Evolutionary conservation across 1,140 invertebrate species (phyloP), one percentile per base, ranked within the genome.

Genomic region (Homalodisca vitripennis): DNA sequence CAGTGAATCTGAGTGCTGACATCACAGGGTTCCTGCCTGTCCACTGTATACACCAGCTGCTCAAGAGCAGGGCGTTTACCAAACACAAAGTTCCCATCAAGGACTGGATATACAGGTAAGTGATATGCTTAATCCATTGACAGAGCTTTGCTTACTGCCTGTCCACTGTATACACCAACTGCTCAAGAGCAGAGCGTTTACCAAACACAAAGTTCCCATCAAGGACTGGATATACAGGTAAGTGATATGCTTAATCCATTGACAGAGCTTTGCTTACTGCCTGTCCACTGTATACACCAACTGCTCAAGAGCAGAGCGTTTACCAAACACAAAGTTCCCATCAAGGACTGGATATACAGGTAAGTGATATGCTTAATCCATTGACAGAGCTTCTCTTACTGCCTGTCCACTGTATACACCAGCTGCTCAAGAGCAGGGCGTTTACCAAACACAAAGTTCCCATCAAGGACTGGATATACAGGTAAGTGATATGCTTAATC

Each of bases 151-250:
- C 22, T 98, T 97, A 81, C 80, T 99, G 67, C 97, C 97, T 0
- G 93, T 98, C 27, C 97, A 99, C 80, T 98, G 97, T 78, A 97
- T 99, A 69, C 95, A 98, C 79, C 97, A 98, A 76, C 80, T 98
- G 17, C 81, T 99, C 0, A 97, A 98, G 79, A 97, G 93, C 29
- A 82, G 96, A 75, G 94, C 95, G 2, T 99, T 98, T 77, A 93
- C 95, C 0, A 98, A 98, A 81, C 92, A 99, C 77, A 94, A 94
- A 79, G 75, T 75, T 31, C 74, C 75, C 30, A 76, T 77, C 55
- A 77, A 77, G 69, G 73, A 75, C 48, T 77, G 76, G 76, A 77
- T 77, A 63, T 77, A 76, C 65, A 74, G 74, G 75, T 76, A 67
- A 62, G 32, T n/a, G n/a, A n/a, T n/a, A n/a, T n/a, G n/a, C n/a